Percentiles rank a stretch among this genome's conserved stretches.
phyloP scores from a whole-genome alignment of 1,140 invertebrate species.

The Neotoxoptera formosana region DNA sequence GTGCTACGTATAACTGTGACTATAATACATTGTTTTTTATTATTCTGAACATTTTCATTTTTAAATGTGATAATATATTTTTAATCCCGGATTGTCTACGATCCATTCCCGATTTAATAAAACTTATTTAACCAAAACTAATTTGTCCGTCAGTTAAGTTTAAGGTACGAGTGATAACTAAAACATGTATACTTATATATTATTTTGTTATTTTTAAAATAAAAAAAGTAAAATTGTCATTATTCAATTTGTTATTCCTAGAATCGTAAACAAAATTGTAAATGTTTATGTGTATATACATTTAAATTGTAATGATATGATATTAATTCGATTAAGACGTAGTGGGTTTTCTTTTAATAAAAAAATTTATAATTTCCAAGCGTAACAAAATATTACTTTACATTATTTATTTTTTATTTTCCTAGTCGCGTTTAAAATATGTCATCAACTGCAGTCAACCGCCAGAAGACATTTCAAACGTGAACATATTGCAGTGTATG shows the following conservation, averaged over 20 bases:
- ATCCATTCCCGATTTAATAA: background rate
- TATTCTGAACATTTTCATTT: background rate
- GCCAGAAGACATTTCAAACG: background rate
- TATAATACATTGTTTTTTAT: background rate
- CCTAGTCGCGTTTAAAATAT: background rate
- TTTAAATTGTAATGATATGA: background rate
- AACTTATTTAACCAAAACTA: background rate
- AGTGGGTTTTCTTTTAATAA: background rate
- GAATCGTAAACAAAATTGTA: background rate
- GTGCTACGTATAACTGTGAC: background rate
- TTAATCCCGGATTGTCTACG: background rate
- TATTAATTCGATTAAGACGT: background rate
- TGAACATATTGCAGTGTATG: background rate
- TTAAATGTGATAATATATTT: background rate
- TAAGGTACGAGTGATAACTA: too few relatives aligned
- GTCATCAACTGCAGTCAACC: too few relatives aligned
- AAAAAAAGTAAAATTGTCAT: background rate
- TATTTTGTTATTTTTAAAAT: too few relatives aligned
- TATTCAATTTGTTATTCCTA: background rate
- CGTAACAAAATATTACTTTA: too few relatives aligned
- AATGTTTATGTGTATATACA: background rate
- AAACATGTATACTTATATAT: too few relatives aligned
- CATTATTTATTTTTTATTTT: background rate
- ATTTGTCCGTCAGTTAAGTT: background rate
- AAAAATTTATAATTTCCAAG: too few relatives aligned